Evolutionary conservation across 2,797 vertebrate species (phyloP), one percentile per base, ranked within the genome.

Genomic region (Cryptoprocta ferox): DNA sequence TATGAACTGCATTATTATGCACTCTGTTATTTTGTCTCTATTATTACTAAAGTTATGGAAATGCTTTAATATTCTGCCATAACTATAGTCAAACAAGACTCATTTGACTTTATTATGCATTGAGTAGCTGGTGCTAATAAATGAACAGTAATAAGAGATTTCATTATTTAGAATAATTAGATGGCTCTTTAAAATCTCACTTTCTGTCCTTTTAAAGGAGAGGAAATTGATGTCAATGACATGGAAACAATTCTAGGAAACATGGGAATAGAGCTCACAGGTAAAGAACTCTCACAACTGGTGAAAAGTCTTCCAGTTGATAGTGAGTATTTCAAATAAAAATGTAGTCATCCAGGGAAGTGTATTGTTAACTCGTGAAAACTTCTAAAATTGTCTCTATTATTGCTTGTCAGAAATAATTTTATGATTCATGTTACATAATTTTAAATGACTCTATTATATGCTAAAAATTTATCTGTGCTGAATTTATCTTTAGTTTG

Each of bases 261-360:
- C n/a, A 70, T 84, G 82, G 98, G 96, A 13, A 59, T 97, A 82
- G 87, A 94, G 19, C 79, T 98, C 48, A 84, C 96, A 71, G 85
- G 95, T 37, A 66, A 70, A 78, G 80, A 98, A n/a, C 56, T 97
- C 42, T 93, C 87, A n/a, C 89, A 87, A 89, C 32, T 96, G 45
- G 8, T 97, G 50, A 97, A 89, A 93, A 81, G 30, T 15, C 82
- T 95, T 8, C 81, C 81, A 63, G 63, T 89, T 32, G 92, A 97
- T 91, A 83, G 97, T 98, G 79, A 92, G 95, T 91, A 85, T 88
- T 91, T 97, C 28, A 42, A 59, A 87, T 45, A 70, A 89, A 80
- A 87, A 61, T 66, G 21, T 84, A 78, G 21, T 82, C 18, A 37
- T 84, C 68, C 26, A 45, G 21, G 32, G 8, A 37, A n/a, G 35